Evolutionary conservation across 1,140 invertebrate genomes (phyloP), one percentile per base, ranked within the genome.

Genomic region (Solenopsis invicta): DNA sequence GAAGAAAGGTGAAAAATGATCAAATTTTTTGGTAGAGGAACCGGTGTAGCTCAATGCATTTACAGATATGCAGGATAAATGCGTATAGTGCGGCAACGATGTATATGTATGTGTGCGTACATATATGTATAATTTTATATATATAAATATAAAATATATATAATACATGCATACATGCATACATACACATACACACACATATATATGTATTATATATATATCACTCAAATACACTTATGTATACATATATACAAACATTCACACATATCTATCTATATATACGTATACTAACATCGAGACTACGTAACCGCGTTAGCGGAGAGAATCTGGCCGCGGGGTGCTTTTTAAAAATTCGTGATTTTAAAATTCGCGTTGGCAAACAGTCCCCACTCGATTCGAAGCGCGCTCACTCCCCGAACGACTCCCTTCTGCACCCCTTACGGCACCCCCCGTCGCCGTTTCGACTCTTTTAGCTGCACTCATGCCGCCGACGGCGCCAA

Each of bases 331-430:
- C 90, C 90, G 90, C 90, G 86, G 91, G 91, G 89, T 91, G 90
- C 90, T 91, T 91, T 91, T 92, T 92, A 92, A 92, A 92, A 92
- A 92, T 92, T 92, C 91, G 90, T 91, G 91, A 92, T 92, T 92
- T 92, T 92, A 92, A 92, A 92, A 92, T 92, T 92, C 91, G 84
- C 88, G 90, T 92, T 92, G 90, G 92, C 91, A 92, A 92, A 92
- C 87, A 92, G 90, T 89, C 90, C 86, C 90, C 86, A 76, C 87
- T 85, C 90, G 78, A 89, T 89, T 85, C 88, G 89, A 41, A 81
- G 81, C 64, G 76, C 80, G 67, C 72, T 80, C 88, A 86, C 86
- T 71, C 64, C 88, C 61, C 45, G 59, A 67, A 81, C 72, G 67
- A 48, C 78, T 77, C 78, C 84, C 69, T 84, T 80, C 85, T 86